Evolutionary conservation across 2,888 invertebrate genomes (phyloP), one percentile per base, ranked within the genome.

Genomic region (Gordius sp.): DNA sequence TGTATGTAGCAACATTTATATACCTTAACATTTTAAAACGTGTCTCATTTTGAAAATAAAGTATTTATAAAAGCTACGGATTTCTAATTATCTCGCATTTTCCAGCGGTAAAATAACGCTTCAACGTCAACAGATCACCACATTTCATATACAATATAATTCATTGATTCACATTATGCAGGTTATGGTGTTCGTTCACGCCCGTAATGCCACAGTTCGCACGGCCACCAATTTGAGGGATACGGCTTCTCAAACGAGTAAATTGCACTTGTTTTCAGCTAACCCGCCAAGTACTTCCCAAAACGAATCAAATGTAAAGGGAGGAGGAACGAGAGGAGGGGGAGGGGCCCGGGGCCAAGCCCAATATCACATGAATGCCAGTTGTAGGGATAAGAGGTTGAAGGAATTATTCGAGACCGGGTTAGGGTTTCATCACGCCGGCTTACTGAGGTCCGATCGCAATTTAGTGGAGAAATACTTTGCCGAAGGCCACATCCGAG

Each of bases 121-220:
- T 52, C 20, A 52, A 52, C 13, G 13, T 52, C 39, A 33, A 13
- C 39, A 8, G n/a, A 8, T 23, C n/a, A 28, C 56, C 56, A 8
- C 20, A 24, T 55, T 24, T 25, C 25, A 25, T 20, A 24, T 24
- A 8, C 20, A 41, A 13, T 54, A 2, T 24, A 59, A 33, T 58
- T 58, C n/a, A 20, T 33, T 8, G 23, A 26, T 28, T 8, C n/a
- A 13, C 28, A 18, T 26, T 47, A 61, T 61, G 28, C 62, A 75
- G 74, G 77, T 84, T 0, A 87, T 97, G 85, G 85, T 97, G 1
- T 97, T 97, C 69, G 93, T 97, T 0, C 93, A 97, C 69, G 87
- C 93, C 0, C 76, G 97, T 26, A 93, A 91, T 73, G 85, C 87
- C 8, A 99, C 97, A 0, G 79, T 82, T 28, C 76, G 80, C 58